phyloP scores from a whole-genome alignment of 2,888 invertebrate genomes.

The Laspeyria flexula region DNA sequence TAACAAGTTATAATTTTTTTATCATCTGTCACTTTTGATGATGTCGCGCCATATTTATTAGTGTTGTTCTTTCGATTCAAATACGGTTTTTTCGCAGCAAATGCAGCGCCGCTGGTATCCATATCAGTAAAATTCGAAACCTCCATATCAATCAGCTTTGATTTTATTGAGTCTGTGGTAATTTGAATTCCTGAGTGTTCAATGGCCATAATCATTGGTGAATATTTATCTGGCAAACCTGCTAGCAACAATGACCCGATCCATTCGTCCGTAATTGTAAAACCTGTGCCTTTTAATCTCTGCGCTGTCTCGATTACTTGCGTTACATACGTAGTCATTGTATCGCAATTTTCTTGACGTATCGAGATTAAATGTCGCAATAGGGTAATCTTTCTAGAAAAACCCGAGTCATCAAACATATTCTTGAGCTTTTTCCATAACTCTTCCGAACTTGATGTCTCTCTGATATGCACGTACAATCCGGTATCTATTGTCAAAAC shows the following conservation, averaged over 20 bases:
- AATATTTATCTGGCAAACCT: slow-evolving; percentile 3
- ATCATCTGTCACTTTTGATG: neutral
- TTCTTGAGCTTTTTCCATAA: neutral
- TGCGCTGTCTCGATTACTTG: slow-evolving; percentile 1
- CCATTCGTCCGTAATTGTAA: slow-evolving; percentile 19
- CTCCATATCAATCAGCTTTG: slow-evolving; percentile 1
- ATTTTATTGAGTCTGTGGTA: slow-evolving; percentile 4
- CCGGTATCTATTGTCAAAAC: neutral
- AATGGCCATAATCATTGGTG: slow-evolving; percentile 6
- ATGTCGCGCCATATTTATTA: neutral
- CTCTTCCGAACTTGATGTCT: neutral
- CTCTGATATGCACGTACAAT: neutral
- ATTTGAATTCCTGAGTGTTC: slow-evolving; percentile 10
- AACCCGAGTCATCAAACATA: slow-evolving; percentile 2
- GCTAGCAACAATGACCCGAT: slow-evolving; percentile 3
- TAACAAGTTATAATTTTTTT: neutral
- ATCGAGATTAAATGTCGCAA: slow-evolving; percentile 1
- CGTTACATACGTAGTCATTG: neutral
- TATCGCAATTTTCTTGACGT: neutral
- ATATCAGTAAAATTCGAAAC: neutral
- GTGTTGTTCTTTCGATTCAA: neutral
- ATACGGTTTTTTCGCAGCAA: neutral
- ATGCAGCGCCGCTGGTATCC: neutral
- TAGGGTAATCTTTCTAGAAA: neutral
- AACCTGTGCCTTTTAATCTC: slow-evolving; percentile 10